Percentiles rank a stretch among this genome's conserved stretches.
Conservation (phyloP, 1,140 invertebrate species). For the Pararge aegeria region DNA sequence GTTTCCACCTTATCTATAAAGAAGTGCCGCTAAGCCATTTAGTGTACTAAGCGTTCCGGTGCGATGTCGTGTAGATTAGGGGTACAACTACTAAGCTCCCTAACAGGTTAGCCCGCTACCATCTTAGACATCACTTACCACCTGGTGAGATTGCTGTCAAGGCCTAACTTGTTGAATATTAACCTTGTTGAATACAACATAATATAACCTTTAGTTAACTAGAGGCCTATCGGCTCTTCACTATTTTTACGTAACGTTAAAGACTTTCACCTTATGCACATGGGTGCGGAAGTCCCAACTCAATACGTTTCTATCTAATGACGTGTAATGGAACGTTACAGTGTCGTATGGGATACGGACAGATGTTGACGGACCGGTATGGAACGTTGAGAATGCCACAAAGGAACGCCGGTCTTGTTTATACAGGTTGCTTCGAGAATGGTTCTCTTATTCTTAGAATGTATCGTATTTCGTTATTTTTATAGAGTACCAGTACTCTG, state of each 20-base stretch:
- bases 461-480: neutral
- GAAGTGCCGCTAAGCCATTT: too few species aligned
- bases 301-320: conserved; percentile 9
- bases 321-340: conserved; percentile 24
- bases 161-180: too few species aligned
- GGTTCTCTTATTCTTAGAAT: neutral
- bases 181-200: too few species aligned
- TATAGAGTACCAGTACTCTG: too few species aligned
- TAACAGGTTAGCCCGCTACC: too few species aligned
- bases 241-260: conserved; percentile 24
- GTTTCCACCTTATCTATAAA: too few species aligned
- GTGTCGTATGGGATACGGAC: conserved; percentile 16
- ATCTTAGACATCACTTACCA: too few species aligned
- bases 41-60: too few species aligned
- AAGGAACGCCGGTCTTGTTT: conserved; percentile 29
- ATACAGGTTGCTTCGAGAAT: conserved; percentile 23
- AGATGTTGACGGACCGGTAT: conserved; percentile 63
- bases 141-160: too few species aligned
- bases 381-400: conserved; percentile 33
- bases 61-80: too few species aligned
- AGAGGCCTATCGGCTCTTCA: conserved; percentile 3
- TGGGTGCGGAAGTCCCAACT: conserved; percentile 26
- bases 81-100: too few species aligned
- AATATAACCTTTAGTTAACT: conserved; percentile 1
- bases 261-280: conserved; percentile 24